These are phyloP conservation scores for Andrena bicolor DNA, from an alignment of 2,888 invertebrate genomes.

Conservation along the genomic window DNA sequence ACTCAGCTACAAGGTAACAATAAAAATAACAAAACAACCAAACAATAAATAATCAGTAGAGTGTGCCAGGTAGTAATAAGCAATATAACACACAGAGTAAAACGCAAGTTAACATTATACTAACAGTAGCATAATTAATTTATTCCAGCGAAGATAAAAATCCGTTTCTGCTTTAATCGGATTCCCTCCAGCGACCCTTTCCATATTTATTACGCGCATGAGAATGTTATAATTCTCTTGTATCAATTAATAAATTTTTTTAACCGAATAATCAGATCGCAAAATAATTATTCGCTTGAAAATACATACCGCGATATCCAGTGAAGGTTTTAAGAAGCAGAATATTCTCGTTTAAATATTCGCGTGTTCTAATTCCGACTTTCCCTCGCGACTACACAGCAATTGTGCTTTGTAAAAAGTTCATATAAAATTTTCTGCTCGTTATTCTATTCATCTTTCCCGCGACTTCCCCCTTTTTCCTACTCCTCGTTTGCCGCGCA, in stretches of 20 bases:
- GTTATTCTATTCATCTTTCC: constrained; percentile 15
- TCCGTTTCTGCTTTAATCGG: not conserved
- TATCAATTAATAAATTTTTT: not conserved
- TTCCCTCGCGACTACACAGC: not conserved
- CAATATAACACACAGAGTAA: no score
- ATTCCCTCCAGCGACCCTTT: not conserved
- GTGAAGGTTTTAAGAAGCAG: not conserved
- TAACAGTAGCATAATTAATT: not conserved
- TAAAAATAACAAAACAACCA: no score
- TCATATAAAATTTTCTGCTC: constrained; percentile 11
- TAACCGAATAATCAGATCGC: not conserved
- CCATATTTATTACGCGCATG: not conserved
- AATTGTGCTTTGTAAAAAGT: not conserved
- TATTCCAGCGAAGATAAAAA: not conserved
- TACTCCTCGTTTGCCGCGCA: constrained; percentile 23
- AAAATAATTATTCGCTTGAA: not conserved
- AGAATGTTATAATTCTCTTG: not conserved
- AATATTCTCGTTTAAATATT: constrained; percentile 4
- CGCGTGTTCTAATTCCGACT: not conserved
- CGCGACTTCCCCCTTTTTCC: constrained; percentile 19
- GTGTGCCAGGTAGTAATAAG: no score
- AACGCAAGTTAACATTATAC: no score
- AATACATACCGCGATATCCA: not conserved
- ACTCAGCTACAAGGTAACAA: no score
- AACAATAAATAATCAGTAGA: no score